These are phyloP conservation scores for Poecilia latipinna DNA, from an alignment of 2,113 vertebrate genomes.

Conservation along the genomic window DNA sequence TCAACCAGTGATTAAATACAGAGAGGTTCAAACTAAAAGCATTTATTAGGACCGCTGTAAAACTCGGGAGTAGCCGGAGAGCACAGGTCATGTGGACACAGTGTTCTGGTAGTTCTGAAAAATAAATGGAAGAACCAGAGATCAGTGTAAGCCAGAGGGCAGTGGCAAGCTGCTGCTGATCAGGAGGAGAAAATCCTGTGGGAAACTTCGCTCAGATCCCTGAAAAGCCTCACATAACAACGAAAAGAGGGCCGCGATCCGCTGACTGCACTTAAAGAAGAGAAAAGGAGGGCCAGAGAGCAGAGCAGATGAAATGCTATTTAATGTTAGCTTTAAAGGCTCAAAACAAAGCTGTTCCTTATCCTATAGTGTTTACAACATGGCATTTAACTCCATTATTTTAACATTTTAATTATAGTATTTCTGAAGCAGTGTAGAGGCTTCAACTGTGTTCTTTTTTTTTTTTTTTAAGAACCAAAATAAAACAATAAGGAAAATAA, in stretches of 20 bases:
- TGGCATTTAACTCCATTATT: too few species aligned
- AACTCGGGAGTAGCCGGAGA: neutral
- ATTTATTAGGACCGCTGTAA: neutral
- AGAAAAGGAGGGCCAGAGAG: neutral
- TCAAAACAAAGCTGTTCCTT: neutral
- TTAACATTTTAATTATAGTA: too few species aligned
- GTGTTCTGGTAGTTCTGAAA: conserved; percentile 2
- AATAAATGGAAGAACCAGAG: conserved; percentile 45
- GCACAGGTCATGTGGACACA: conserved; percentile 2
- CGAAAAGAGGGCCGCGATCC: conserved; percentile 35
- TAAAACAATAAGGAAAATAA: too few species aligned
- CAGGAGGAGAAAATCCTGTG: conserved; percentile 33
- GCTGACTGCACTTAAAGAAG: neutral
- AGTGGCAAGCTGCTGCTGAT: conserved; percentile 14
- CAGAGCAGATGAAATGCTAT: neutral
- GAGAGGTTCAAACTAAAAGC: neutral
- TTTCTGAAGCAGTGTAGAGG: too few species aligned
- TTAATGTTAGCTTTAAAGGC: too few species aligned
- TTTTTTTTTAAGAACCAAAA: too few species aligned
- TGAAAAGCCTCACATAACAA: conserved; percentile 22
- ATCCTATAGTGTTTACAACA: too few species aligned
- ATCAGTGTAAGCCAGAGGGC: neutral
- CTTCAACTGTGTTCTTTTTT: too few species aligned
- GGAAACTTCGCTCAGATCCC: conserved; percentile 32
- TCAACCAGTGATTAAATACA: conserved; percentile 16